Evolutionary conservation across 2,888 invertebrate species (phyloP).

Genomic region (Calameuta pallipes): DNA sequence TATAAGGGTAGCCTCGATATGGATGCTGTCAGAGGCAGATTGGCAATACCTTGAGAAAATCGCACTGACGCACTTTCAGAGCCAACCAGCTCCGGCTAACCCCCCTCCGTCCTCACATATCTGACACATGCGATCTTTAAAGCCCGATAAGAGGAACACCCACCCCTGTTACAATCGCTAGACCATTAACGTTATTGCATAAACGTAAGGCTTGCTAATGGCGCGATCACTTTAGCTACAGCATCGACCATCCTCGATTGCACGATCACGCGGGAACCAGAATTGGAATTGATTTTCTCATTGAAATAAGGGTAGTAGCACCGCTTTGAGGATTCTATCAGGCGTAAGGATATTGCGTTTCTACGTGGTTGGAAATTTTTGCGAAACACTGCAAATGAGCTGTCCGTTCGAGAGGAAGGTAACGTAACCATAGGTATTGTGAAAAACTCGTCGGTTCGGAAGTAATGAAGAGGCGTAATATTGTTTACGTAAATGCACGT

Average conservation of each 20-base stretch:
- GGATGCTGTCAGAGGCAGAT: constrained; percentile 55
- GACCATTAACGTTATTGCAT: neutral
- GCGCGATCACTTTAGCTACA: neutral
- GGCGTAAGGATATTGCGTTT: neutral
- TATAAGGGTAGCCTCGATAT: constrained; percentile 53
- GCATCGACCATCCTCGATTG: neutral
- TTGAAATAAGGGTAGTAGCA: neutral
- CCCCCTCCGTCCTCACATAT: neutral
- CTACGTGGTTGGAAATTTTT: neutral
- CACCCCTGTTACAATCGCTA: neutral
- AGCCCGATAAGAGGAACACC: neutral
- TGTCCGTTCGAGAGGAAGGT: neutral
- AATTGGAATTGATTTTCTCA: neutral
- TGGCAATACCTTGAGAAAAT: constrained; percentile 36
- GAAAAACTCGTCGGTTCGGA: constrained; percentile 10
- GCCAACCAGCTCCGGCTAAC: neutral
- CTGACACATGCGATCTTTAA: neutral
- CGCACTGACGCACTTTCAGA: neutral
- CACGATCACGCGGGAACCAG: neutral
- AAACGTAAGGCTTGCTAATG: neutral
- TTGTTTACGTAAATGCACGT: constrained; percentile 28
- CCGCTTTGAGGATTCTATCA: neutral
- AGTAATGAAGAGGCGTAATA: constrained; percentile 24
- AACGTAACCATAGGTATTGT: neutral
- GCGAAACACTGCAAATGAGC: neutral